Conservation (phyloP, 2,113 vertebrate genomes). For the Zosterops borbonicus region DNA sequence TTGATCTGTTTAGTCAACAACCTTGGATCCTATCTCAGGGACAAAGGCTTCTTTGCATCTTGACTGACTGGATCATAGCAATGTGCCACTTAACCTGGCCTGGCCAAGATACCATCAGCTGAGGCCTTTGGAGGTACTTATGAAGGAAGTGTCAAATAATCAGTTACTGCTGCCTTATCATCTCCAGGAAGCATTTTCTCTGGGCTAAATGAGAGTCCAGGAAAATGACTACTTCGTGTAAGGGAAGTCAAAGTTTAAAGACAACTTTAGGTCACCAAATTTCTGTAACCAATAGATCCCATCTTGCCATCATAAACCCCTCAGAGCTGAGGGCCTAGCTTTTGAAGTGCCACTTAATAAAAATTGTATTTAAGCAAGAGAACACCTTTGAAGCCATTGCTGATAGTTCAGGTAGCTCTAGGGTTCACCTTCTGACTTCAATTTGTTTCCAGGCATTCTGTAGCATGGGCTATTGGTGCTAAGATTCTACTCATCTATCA, state of each 20-base stretch:
- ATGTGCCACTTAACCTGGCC: neutral
- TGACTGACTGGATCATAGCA: neutral
- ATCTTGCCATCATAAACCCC: neutral
- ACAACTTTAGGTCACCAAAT: neutral
- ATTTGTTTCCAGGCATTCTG: neutral
- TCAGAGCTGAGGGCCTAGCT: neutral
- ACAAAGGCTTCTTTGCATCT: neutral
- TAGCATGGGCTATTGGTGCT: neutral
- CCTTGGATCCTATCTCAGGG: neutral
- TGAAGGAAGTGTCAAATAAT: neutral
- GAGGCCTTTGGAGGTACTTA: neutral
- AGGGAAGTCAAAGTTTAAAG: neutral
- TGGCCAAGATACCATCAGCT: neutral
- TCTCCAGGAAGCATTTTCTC: neutral
- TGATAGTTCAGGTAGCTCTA: neutral
- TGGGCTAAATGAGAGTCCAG: neutral
- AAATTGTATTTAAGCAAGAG: neutral
- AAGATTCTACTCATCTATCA: neutral
- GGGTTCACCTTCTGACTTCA: neutral
- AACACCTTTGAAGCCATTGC: neutral
- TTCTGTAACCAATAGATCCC: neutral
- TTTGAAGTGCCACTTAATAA: neutral
- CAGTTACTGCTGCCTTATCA: neutral
- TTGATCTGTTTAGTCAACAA: neutral
- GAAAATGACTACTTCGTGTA: neutral